A percentile compares a stretch with the other conserved stretches of the same genome.
phyloP scores from a whole-genome alignment of 1,140 invertebrate species.

The Drosophila quadrilineata region DNA sequence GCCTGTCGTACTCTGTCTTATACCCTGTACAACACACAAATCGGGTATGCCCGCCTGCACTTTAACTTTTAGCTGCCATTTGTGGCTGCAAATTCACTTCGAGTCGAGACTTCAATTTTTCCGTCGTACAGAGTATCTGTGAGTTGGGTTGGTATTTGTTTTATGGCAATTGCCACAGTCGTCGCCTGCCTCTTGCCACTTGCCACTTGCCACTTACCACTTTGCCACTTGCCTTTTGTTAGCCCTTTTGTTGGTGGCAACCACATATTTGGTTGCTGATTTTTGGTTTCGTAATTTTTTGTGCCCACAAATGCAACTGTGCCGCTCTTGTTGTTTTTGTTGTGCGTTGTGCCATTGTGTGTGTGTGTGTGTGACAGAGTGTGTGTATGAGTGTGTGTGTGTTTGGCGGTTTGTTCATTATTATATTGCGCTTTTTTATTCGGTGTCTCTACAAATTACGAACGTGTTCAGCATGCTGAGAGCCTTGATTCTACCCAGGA shows the following conservation, averaged over 20 bases:
- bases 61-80: too few species aligned
- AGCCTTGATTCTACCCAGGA: too few species aligned
- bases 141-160: background rate
- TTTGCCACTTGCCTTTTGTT: constrained; percentile 50
- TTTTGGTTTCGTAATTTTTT: constrained; percentile 80
- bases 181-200: too few species aligned
- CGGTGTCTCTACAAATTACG: constrained; percentile 32
- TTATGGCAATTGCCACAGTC: too few species aligned
- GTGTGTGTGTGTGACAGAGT: constrained; percentile 1
- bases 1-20: background rate
- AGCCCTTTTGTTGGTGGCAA: constrained; percentile 72
- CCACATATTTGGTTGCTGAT: constrained; percentile 80
- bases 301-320: constrained; percentile 58
- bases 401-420: constrained; percentile 68
- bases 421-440: constrained; percentile 35
- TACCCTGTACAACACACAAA: constrained; percentile 5
- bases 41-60: too few species aligned
- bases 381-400: constrained; percentile 43
- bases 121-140: constrained; percentile 3
- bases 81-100: too few species aligned
- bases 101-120: too few species aligned
- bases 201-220: too few species aligned
- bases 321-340: constrained; percentile 54
- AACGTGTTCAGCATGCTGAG: constrained; percentile 30
- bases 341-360: constrained; percentile 44